These are phyloP conservation scores for Calycopis cecrops DNA, from an alignment of 1,140 invertebrate genomes.

Conservation along the genomic window DNA sequence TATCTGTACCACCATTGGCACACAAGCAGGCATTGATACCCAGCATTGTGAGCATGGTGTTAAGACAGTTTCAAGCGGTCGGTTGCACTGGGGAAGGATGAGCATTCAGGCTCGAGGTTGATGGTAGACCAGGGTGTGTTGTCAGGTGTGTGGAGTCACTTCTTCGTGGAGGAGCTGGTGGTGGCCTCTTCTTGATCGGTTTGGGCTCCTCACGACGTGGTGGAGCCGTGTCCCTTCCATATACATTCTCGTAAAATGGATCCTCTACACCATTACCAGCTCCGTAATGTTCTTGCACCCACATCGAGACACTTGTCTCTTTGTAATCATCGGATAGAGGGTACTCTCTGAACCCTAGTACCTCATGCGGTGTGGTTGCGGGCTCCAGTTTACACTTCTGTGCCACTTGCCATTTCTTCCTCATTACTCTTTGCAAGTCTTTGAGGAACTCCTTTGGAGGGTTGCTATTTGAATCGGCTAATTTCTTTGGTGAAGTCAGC, in stretches of 20 bases:
- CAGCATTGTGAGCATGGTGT: conserved; percentile 31
- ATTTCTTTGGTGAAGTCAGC: conserved; percentile 83
- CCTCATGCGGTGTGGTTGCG: conserved; percentile 90
- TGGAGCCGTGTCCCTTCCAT: conserved; percentile 35
- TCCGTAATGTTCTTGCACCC: conserved; percentile 93
- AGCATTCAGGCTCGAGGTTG: conserved; percentile 19
- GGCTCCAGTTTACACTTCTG: conserved; percentile 92
- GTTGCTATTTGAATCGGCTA: conserved; percentile 81
- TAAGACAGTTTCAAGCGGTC: conserved; percentile 32
- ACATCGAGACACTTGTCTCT: conserved; percentile 90
- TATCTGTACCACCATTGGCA: conserved; percentile 16
- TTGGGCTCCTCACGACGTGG: conserved; percentile 48
- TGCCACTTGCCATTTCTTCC: conserved; percentile 95
- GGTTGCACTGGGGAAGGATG: conserved; percentile 27
- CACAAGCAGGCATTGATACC: conserved; percentile 20
- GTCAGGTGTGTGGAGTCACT: conserved; percentile 60
- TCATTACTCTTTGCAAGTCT: conserved; percentile 92
- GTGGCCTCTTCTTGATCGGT: conserved; percentile 56
- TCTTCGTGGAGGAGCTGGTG: conserved; percentile 59
- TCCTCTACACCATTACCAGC: conserved; percentile 42
- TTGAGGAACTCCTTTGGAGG: conserved; percentile 89
- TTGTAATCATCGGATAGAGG: conserved; percentile 82
- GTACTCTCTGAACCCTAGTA: conserved; percentile 90
- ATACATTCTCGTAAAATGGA: conserved; percentile 61
- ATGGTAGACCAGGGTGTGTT: conserved; percentile 29